Evolutionary conservation across 2,888 invertebrate species (phyloP).

Genomic region (Hirtodrosophila cameraria): DNA sequence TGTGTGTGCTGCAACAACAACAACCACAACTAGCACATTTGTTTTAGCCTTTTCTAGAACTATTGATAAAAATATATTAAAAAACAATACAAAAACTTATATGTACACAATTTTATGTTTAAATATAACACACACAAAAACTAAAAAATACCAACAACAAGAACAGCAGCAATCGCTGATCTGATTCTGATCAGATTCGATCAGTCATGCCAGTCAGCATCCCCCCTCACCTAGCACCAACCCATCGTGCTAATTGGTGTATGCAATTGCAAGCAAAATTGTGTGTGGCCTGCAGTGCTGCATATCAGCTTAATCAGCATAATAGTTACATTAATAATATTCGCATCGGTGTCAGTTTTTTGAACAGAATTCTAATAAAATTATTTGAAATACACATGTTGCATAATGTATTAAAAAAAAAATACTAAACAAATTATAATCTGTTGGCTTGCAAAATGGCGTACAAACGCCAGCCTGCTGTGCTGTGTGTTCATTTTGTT

Average conservation of each 20-base stretch:
- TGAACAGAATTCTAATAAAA: conserved; percentile 50
- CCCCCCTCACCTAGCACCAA: not conserved
- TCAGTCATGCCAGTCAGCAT: conserved; percentile 8
- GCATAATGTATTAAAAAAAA: conserved; percentile 49
- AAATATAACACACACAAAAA: conserved; percentile 57
- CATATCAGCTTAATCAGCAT: too few relatives aligned
- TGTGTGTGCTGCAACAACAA: conserved; percentile 52
- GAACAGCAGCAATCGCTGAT: too few relatives aligned
- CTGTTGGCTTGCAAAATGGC: conserved; percentile 68
- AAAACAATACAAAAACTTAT: conserved; percentile 67
- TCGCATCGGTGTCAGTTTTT: conserved; percentile 36
- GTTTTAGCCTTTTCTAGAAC: conserved; percentile 83
- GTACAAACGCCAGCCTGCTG: conserved; percentile 17
- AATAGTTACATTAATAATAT: conserved; percentile 6
- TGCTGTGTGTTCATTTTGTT: conserved; percentile 12
- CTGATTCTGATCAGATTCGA: conserved; percentile 19
- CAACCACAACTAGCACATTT: conserved; percentile 65
- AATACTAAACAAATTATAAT: conserved; percentile 58
- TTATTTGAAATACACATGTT: conserved; percentile 56
- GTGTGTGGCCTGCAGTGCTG: conserved; percentile 1
- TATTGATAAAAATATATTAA: conserved; percentile 82
- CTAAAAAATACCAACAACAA: conserved; percentile 29
- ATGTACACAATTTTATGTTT: conserved; percentile 75
- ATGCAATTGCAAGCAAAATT: conserved; percentile 12
- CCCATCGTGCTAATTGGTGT: too few relatives aligned